phyloP scores from a whole-genome alignment of 2,797 vertebrate genomes.

The Fringilla coelebs region DNA sequence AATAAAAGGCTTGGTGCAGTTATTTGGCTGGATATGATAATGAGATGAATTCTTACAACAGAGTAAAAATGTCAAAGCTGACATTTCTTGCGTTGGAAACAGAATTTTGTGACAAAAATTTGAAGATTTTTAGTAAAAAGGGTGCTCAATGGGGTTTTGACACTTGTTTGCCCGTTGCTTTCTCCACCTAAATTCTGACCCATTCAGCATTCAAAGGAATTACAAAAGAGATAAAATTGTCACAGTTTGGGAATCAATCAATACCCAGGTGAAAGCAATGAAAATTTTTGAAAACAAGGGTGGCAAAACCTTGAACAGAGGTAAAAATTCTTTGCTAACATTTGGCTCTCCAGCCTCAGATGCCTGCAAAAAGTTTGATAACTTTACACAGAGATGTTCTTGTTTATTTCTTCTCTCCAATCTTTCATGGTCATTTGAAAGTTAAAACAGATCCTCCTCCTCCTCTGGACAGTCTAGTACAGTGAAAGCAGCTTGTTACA shows the following conservation, averaged over 20 bases:
- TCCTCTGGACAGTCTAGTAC: background rate
- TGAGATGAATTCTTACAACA: background rate
- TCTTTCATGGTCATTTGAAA: conserved; percentile 40
- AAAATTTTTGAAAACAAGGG: background rate
- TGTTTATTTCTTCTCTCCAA: conserved; percentile 24
- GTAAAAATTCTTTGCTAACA: background rate
- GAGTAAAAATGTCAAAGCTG: background rate
- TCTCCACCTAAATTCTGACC: background rate
- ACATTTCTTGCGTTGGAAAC: background rate
- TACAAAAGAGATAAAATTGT: background rate
- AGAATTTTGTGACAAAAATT: background rate
- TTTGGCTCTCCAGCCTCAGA: background rate
- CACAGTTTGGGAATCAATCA: background rate
- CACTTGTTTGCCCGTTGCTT: background rate
- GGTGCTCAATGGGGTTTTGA: background rate
- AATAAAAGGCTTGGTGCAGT: background rate
- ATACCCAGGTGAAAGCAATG: background rate
- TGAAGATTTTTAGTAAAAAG: background rate
- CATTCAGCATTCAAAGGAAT: background rate
- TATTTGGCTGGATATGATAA: background rate
- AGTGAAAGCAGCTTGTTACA: conserved; percentile 38
- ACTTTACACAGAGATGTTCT: conserved; percentile 12
- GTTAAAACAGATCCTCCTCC: conserved; percentile 43
- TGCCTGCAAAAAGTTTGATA: background rate
- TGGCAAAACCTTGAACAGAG: background rate